A percentile compares a stretch with the other conserved stretches of the same genome.
phyloP scores from a whole-genome alignment of 2,888 invertebrate genomes.

The Nasonovia ribisnigri region DNA sequence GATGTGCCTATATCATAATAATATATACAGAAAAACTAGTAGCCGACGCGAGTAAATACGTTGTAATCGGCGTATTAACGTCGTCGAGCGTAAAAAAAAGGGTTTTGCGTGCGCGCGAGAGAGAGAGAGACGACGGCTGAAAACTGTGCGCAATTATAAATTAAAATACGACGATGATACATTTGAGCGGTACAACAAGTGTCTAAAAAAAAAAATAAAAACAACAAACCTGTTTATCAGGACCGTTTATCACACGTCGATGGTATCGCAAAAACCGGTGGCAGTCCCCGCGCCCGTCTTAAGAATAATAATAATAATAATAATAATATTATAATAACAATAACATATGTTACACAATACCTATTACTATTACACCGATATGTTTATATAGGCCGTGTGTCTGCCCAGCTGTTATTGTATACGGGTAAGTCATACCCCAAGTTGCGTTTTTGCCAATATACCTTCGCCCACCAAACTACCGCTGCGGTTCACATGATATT shows the following conservation, averaged over 20 bases:
- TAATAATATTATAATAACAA: background rate
- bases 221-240: constrained; percentile 44
- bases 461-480: too few relatives aligned
- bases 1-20: background rate
- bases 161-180: constrained; percentile 34
- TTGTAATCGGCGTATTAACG: constrained; percentile 39
- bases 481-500: too few relatives aligned
- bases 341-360: background rate
- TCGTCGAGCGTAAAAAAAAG: background rate
- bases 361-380: background rate
- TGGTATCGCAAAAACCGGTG: constrained; percentile 49
- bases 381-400: too few relatives aligned
- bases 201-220: constrained; percentile 19
- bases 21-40: constrained; percentile 31
- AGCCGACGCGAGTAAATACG: constrained; percentile 9
- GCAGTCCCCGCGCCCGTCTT: background rate
- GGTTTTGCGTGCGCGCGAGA: background rate
- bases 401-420: too few relatives aligned
- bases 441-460: too few relatives aligned
- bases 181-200: constrained; percentile 7
- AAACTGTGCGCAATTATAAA: background rate
- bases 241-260: constrained; percentile 49
- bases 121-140: background rate
- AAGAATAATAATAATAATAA: background rate
- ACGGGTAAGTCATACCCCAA: too few relatives aligned